These are phyloP conservation scores for Enteromius treurensis DNA, from an alignment of 2,797 vertebrate species.

Conservation along the genomic window DNA sequence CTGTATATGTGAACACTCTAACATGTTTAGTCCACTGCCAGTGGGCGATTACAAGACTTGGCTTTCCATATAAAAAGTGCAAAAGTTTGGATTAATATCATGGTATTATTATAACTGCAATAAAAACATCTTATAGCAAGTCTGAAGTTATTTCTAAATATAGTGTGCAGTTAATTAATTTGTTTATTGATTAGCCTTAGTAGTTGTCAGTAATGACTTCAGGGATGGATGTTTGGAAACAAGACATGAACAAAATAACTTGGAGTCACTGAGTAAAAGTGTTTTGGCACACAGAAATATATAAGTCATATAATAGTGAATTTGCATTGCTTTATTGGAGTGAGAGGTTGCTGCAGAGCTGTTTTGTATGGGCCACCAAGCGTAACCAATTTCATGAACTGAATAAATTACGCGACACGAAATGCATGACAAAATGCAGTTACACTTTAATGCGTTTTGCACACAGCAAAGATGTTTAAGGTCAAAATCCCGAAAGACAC, in stretches of 20 bases:
- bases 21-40: conserved; percentile 28
- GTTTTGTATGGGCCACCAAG: not conserved
- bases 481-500: not conserved
- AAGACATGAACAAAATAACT: not conserved
- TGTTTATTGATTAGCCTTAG: not conserved
- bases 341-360: not conserved
- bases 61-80: not conserved
- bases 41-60: conserved; percentile 17
- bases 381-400: not conserved
- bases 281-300: not conserved
- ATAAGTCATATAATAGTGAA: not conserved
- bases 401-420: not conserved
- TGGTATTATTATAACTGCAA: not conserved
- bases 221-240: not conserved
- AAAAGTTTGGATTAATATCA: not conserved
- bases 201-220: not conserved
- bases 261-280: not conserved
- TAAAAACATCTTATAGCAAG: not conserved
- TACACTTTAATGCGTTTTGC: not conserved
- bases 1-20: conserved; percentile 12
- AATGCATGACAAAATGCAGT: conserved; percentile 1
- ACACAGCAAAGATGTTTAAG: not conserved
- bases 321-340: not conserved
- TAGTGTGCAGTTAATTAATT: not conserved
- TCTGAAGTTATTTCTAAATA: not conserved